A percentile compares a stretch with the other conserved stretches of the same genome.
Conservation (phyloP, 92 coral and sea anemone species). For the Plumapathes pennacea region DNA sequence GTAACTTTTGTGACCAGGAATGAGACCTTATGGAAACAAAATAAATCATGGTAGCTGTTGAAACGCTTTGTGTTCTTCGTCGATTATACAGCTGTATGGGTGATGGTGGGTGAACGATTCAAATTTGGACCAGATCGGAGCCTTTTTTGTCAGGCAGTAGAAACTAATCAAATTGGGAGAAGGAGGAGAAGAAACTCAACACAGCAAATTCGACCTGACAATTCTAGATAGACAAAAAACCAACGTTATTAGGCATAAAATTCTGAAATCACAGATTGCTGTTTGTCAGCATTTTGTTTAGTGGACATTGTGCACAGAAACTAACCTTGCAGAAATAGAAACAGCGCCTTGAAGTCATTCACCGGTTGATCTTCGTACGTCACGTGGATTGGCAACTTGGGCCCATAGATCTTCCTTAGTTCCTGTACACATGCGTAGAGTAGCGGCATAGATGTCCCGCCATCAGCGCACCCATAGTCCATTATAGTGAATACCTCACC, state of each 20-base stretch:
- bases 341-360: slow-evolving; percentile 37
- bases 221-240: too few species aligned
- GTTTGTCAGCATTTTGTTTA: neutral
- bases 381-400: slow-evolving; percentile 43
- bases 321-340: slow-evolving; percentile 23
- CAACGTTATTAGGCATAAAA: too few species aligned
- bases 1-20: slow-evolving; percentile 57
- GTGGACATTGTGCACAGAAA: neutral
- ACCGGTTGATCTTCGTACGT: slow-evolving; percentile 43
- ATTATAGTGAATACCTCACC: slow-evolving; percentile 7
- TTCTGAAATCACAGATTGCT: neutral
- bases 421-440: slow-evolving; percentile 46
- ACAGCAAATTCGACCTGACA: too few species aligned
- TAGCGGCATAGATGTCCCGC: slow-evolving; percentile 66
- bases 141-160: too few species aligned
- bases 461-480: slow-evolving; percentile 52
- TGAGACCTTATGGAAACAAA: slow-evolving; percentile 28
- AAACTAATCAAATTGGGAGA: too few species aligned
- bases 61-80: too few species aligned
- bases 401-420: slow-evolving; percentile 48
- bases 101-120: too few species aligned
- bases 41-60: too few species aligned
- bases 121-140: too few species aligned
- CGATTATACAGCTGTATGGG: too few species aligned
- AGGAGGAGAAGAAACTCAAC: too few species aligned